Conservation (phyloP, 2,113 vertebrate species). For the Genyomyrus donnyi region DNA sequence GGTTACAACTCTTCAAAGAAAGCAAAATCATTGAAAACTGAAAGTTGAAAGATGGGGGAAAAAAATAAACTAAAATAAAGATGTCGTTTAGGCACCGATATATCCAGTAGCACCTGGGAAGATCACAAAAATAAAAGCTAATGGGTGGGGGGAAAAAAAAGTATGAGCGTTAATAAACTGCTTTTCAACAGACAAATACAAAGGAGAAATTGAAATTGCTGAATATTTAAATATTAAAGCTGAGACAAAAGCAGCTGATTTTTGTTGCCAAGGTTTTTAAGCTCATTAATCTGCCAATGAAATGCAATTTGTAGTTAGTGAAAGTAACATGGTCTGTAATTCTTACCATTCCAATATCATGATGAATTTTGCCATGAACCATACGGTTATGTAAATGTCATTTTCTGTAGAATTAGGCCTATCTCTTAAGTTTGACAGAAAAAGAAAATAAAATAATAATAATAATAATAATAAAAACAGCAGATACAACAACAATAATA, state of each 20-base stretch:
- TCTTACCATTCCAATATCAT: background rate
- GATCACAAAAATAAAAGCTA: constrained; percentile 27
- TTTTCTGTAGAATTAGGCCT: background rate
- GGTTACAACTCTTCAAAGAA: constrained; percentile 42
- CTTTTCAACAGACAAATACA: constrained; percentile 12
- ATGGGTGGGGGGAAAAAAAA: constrained; percentile 31
- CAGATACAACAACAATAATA: background rate
- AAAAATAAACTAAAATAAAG: background rate
- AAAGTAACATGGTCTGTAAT: background rate
- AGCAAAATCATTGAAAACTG: constrained; percentile 34
- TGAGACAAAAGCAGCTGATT: background rate
- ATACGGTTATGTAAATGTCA: background rate
- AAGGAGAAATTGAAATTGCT: constrained; percentile 29
- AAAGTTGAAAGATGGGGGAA: constrained; percentile 13
- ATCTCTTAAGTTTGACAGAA: too few relatives aligned
- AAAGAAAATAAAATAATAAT: too few relatives aligned
- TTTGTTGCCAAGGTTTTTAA: background rate
- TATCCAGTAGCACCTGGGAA: constrained; percentile 1
- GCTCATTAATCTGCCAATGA: background rate
- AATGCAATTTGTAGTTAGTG: background rate
- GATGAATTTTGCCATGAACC: background rate
- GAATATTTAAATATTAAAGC: background rate
- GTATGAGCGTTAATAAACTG: constrained; percentile 14
- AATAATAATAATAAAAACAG: background rate
- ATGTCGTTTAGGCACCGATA: constrained; percentile 31